Percentiles rank a stretch among this genome's conserved stretches.
Evolutionary conservation across 2,113 vertebrate genomes (phyloP).

Genomic region (Pampusana beccarii): DNA sequence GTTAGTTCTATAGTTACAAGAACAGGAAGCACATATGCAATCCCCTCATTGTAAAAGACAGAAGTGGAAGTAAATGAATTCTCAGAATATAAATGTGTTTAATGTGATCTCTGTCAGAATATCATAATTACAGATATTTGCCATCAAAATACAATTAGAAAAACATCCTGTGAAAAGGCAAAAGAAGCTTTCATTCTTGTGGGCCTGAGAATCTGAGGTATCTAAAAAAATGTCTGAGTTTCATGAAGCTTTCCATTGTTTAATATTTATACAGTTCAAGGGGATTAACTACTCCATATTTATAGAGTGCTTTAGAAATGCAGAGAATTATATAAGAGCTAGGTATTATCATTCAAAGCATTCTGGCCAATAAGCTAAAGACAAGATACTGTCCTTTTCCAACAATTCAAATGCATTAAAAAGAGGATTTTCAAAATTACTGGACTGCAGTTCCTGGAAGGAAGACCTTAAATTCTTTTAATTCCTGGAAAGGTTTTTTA

Average conservation of each 20-base stretch:
- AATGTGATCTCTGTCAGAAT: too few relatives aligned
- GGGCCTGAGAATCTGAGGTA: background rate
- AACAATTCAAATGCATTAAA: background rate
- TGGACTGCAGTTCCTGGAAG: background rate
- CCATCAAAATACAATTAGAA: background rate
- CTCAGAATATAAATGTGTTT: background rate
- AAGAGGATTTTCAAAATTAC: background rate
- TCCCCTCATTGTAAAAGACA: background rate
- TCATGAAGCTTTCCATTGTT: background rate
- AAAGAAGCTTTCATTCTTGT: background rate
- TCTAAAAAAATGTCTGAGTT: background rate
- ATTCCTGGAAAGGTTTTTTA: background rate
- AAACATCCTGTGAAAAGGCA: background rate
- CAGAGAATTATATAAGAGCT: background rate
- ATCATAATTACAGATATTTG: too few relatives aligned
- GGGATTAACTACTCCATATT: conserved; percentile 15
- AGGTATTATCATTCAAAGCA: background rate
- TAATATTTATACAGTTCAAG: background rate
- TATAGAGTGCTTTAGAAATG: conserved; percentile 8
- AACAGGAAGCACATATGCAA: background rate
- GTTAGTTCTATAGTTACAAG: background rate
- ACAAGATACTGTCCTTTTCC: background rate
- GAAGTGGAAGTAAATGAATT: background rate
- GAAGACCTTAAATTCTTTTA: background rate
- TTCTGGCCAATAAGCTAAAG: background rate